A percentile compares a stretch with the other conserved stretches of the same genome.
Conservation (phyloP, 2,888 invertebrate genomes). For the Ormyrus pomaceus region DNA sequence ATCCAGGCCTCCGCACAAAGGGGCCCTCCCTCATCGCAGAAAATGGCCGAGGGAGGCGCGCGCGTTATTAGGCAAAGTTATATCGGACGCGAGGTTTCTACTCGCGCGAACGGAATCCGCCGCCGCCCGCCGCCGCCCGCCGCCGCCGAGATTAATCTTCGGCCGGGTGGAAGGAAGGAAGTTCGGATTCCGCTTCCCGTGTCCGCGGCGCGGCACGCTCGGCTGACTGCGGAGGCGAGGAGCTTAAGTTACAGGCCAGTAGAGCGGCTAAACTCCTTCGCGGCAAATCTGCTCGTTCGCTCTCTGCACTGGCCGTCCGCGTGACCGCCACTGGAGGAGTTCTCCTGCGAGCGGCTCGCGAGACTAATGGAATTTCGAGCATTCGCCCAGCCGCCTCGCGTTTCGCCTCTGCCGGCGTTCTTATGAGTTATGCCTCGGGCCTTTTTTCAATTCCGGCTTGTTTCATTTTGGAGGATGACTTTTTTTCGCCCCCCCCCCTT, state of each 20-base stretch:
- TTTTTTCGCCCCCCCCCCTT: not conserved
- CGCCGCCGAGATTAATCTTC: slow-evolving; percentile 70
- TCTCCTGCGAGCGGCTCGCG: slow-evolving; percentile 22
- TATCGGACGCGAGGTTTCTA: slow-evolving; percentile 33
- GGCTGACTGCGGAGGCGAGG: not conserved
- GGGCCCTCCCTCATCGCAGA: no score
- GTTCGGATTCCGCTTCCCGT: slow-evolving; percentile 72
- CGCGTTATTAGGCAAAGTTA: slow-evolving; percentile 54
- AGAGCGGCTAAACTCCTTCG: slow-evolving; percentile 72
- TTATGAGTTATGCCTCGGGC: not conserved
- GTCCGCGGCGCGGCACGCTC: slow-evolving; percentile 57
- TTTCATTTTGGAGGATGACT: not conserved
- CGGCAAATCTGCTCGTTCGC: not conserved
- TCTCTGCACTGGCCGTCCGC: slow-evolving; percentile 35
- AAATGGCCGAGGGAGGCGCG: not conserved
- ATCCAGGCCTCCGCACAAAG: slow-evolving; percentile 2
- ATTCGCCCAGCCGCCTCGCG: slow-evolving; percentile 16
- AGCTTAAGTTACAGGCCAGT: slow-evolving; percentile 72
- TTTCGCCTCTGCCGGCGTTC: no score
- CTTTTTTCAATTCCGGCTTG: slow-evolving; percentile 43
- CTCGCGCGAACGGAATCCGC: slow-evolving; percentile 56
- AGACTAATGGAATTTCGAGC: slow-evolving; percentile 63
- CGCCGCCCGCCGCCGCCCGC: slow-evolving; percentile 51
- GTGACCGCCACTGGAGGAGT: not conserved
- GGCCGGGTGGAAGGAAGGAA: slow-evolving; percentile 67